phyloP scores from a whole-genome alignment of 2,888 invertebrate genomes.

The Gari tellinella region DNA sequence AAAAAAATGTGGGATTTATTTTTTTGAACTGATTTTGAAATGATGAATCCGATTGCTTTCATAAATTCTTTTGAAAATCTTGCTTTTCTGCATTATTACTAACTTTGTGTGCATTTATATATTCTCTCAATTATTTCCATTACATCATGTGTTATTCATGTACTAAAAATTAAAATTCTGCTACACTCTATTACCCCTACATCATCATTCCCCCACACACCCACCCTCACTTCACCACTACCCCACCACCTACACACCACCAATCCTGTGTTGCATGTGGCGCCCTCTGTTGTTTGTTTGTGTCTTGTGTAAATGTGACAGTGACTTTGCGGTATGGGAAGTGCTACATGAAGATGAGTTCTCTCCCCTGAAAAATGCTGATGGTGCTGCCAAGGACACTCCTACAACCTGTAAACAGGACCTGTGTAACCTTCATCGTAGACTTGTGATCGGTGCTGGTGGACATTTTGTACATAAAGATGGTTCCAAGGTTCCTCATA shows the following conservation, averaged over 20 bases:
- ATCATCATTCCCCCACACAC: background rate
- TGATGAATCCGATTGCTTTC: no score
- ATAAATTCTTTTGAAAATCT: no score
- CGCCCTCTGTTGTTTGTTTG: constrained; percentile 32
- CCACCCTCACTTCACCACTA: background rate
- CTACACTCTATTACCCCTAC: no score
- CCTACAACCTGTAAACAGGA: constrained; percentile 94
- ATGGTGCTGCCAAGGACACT: constrained; percentile 94
- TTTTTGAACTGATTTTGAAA: no score
- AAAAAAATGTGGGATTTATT: no score
- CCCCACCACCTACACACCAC: background rate
- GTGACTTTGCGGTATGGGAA: constrained; percentile 91
- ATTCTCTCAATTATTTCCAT: background rate
- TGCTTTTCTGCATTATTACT: no score
- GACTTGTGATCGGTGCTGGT: constrained; percentile 92
- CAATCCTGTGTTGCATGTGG: background rate
- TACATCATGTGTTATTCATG: no score
- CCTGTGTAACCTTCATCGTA: constrained; percentile 86
- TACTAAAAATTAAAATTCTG: no score
- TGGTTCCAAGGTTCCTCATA: constrained; percentile 84
- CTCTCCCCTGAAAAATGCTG: constrained; percentile 97
- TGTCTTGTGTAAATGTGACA: constrained; percentile 75
- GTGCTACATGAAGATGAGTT: constrained; percentile 97
- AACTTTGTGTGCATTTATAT: background rate
- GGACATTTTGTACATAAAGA: constrained; percentile 88